Evolutionary conservation across 1,140 invertebrate species (phyloP), one percentile per base, ranked within the genome.

Genomic region (Rhizoglyphus robini): DNA sequence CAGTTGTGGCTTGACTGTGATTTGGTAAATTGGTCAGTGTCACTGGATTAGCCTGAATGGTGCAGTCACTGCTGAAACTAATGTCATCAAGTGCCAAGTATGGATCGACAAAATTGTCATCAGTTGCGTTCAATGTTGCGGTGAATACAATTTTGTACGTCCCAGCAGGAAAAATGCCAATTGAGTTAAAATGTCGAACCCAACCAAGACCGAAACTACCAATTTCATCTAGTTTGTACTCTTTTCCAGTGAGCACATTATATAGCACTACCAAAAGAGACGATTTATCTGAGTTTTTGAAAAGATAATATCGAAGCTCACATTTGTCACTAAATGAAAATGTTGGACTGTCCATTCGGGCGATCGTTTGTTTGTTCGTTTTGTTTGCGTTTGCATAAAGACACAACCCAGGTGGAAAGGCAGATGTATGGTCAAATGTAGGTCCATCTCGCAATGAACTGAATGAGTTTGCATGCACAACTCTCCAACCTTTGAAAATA

Each of bases 41-140:
- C n/a, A n/a, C n/a, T n/a, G n/a, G n/a, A n/a, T n/a, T n/a, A n/a
- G n/a, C n/a, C n/a, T n/a, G n/a, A n/a, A n/a, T n/a, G n/a, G n/a
- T n/a, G 18, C 36, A 41, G 8, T 18, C 36, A 41, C 18, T 41
- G 8, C 8, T 11, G 31, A 69, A 69, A 25, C 60, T 68, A 20
- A 69, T 47, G 41, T 69, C 68, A 57, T 69, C 68, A 23, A 69
- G 4, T 13, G 68, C 68, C 31, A 69, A 59, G 31, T 69, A 67
- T 41, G 62, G 65, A 34, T 32, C 32, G 29, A 60, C 3, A 60
- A 60, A 38, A 23, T 34, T 20, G 25, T 46, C 38, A 23, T 20
- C n/a, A 1, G 58, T 51, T 20, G 8, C 15, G 29, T 60, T 60
- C 2, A 60, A 3, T 60, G 15, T 11, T 20, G 29, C 27, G n/a